These are phyloP conservation scores for Daphoenositta chrysoptera DNA, from an alignment of 2,113 vertebrate species.

Conservation along the genomic window DNA sequence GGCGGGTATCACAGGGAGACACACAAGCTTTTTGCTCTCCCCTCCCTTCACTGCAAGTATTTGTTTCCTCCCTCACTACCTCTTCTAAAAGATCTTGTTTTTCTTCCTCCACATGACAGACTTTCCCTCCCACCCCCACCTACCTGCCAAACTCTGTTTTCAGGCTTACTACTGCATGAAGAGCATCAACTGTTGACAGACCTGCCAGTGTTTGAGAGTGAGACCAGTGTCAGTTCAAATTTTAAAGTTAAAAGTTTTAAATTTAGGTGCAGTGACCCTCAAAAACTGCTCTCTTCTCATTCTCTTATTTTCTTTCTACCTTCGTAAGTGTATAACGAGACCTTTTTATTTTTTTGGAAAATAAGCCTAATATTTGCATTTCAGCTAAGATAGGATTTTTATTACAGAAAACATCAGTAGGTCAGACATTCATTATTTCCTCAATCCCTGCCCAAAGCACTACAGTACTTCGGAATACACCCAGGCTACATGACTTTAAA, in stretches of 20 bases:
- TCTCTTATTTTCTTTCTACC: not conserved
- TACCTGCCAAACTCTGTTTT: not conserved
- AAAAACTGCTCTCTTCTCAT: not conserved
- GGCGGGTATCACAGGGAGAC: not conserved
- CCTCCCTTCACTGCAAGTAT: not conserved
- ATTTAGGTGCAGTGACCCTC: not conserved
- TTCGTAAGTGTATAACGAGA: not conserved
- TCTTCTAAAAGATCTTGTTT: not conserved
- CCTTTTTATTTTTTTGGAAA: not conserved
- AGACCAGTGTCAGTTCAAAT: not conserved
- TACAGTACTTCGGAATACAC: not conserved
- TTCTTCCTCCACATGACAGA: not conserved
- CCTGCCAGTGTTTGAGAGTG: not conserved
- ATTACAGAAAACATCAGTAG: not conserved
- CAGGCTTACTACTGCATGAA: not conserved
- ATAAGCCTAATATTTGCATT: not conserved
- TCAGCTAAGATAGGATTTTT: not conserved
- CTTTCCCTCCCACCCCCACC: not conserved
- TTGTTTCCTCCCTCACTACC: not conserved
- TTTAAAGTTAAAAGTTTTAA: not conserved
- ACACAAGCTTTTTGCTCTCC: not conserved
- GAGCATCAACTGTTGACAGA: not conserved
- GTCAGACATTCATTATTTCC: not conserved
- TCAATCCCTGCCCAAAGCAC: not conserved
- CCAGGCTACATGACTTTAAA: not conserved